Conservation (phyloP, 2,113 vertebrate species). For the Lates calcarifer region DNA sequence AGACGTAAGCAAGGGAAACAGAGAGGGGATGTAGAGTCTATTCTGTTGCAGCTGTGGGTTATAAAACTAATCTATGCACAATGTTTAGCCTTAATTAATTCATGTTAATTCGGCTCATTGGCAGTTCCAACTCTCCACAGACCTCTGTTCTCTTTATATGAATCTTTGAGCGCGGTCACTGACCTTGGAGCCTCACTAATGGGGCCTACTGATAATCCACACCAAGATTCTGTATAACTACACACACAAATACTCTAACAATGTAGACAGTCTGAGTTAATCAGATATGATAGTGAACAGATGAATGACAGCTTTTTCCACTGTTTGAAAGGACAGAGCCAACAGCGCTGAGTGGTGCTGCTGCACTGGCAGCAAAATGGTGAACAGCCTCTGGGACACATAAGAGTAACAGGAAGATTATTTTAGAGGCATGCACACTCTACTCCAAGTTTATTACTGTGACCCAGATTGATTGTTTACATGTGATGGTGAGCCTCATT, state of each 20-base stretch:
- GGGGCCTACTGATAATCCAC: background rate
- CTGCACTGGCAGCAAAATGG: background rate
- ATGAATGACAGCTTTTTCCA: background rate
- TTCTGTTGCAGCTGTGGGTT: slow-evolving; percentile 11
- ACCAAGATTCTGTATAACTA: background rate
- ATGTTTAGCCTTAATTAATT: slow-evolving; percentile 45
- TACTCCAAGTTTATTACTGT: background rate
- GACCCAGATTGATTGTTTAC: slow-evolving; percentile 25
- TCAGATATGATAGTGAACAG: slow-evolving; percentile 1
- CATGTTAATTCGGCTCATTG: slow-evolving; percentile 19
- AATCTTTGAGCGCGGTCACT: background rate
- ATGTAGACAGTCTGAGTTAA: background rate
- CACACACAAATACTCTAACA: background rate
- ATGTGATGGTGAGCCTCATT: slow-evolving; percentile 18
- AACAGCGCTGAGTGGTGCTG: background rate
- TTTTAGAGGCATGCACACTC: background rate
- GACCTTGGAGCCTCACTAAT: slow-evolving; percentile 5
- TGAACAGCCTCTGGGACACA: background rate
- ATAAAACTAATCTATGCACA: slow-evolving; percentile 7
- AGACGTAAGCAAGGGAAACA: slow-evolving; percentile 3
- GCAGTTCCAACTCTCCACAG: slow-evolving; percentile 9
- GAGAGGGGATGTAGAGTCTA: background rate
- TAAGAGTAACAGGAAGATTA: background rate
- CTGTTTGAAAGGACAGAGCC: background rate
- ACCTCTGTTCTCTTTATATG: slow-evolving; percentile 20